Base-by-base conservation (phyloP, 2,113 vertebrate genomes). In the Tursiops truncatus region DNA sequence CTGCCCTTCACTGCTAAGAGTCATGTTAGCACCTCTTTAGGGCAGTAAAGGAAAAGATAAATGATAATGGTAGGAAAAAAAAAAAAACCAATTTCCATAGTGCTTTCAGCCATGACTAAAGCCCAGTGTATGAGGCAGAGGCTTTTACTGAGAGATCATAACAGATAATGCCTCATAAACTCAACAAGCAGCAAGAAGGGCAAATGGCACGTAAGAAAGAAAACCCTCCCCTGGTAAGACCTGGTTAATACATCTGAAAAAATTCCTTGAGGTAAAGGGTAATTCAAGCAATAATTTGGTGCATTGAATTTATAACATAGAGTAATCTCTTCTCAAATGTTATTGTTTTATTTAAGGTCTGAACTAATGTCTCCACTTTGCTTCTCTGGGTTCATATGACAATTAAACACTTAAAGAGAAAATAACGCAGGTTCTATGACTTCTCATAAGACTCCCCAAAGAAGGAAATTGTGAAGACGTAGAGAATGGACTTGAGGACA, bases 31-130 rank as follows among this genome's bases (percentile, higher is more conserved):
- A 97, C 95, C 80, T 98, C 95, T 98, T 98, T 98, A 97, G 89
- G 87, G 85, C 81, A 96, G 76, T 96, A 97, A 95, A 92, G 41
- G 56, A 95, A 98, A 98, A 98, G 98, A 98, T 98, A 98, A 97
- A 99, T 98, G 97, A 95, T 98, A 98, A 98, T 98, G 97, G 97
- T 96, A 97, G 91, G 86, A 60, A 88, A 96, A 98, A 87, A 86
- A 53, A 53, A 4, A 95, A 98, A 96, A 97, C 20, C 89, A 98
- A 98, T 98, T 98, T 98, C 95, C 56, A 63, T 53, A 94, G 93
- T 97, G 97, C 97, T 98, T 98, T 98, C 96, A 98, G 92, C 88
- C 70, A 21, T 85, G 41, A 98, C 90, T 62, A 96, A 98, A 98
- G 89, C 89, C 81, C 82, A 87, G 95, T 92, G 82, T 96, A 94